A percentile compares a stretch with the other conserved stretches of the same genome.
Evolutionary conservation across 1,140 invertebrate species (phyloP).

Genomic region (Maconellicoccus hirsutus): DNA sequence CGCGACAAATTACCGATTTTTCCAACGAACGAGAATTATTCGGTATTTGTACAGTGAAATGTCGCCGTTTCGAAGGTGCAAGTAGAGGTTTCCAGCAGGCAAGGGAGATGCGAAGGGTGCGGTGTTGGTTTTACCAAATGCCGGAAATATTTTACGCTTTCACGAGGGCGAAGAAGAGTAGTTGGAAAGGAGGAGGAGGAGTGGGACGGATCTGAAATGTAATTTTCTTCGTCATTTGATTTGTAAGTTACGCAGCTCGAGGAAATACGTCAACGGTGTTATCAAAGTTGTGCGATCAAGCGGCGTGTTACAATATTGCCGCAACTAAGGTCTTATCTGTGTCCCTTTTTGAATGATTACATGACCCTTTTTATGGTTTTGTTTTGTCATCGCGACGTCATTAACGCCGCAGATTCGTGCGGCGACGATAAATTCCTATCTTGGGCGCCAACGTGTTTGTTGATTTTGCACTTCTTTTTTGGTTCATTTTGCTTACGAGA

Average conservation of each 20-base stretch:
- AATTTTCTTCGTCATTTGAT: constrained; percentile 5
- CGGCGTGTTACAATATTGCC: too few relatives aligned
- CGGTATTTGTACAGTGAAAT: too few relatives aligned
- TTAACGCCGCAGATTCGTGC: neutral
- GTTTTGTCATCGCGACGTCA: neutral
- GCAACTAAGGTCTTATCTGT: neutral
- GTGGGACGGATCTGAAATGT: neutral
- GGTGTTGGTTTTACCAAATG: neutral
- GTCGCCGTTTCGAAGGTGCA: too few relatives aligned
- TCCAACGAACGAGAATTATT: too few relatives aligned
- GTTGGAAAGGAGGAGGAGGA: too few relatives aligned
- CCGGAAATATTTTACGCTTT: neutral
- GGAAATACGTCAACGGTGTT: constrained; percentile 2
- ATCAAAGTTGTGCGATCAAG: neutral
- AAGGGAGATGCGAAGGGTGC: too few relatives aligned
- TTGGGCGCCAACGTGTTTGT: too few relatives aligned
- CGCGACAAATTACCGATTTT: too few relatives aligned
- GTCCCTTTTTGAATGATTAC: neutral
- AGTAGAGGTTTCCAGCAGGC: too few relatives aligned
- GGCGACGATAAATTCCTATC: neutral
- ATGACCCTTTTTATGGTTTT: neutral
- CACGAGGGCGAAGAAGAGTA: too few relatives aligned
- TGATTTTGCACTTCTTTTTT: too few relatives aligned
- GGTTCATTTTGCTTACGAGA: too few relatives aligned
- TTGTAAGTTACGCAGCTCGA: neutral